Base-by-base conservation (phyloP, 2,113 vertebrate species). In the Falco punctatus region DNA sequence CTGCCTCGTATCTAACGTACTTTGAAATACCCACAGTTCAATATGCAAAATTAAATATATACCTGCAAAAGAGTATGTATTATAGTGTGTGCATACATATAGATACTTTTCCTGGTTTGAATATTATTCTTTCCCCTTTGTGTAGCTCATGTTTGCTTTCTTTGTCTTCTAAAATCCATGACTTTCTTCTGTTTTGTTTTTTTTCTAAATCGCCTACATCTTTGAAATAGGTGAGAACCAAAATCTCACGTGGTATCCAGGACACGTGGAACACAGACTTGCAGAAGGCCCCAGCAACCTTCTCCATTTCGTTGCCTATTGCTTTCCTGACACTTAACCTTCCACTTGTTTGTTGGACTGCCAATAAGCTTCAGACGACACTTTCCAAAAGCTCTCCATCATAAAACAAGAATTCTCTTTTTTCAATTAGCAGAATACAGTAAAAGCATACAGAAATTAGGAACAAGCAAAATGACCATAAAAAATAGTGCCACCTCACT, bases 211-310 rank as follows among this genome's bases (percentile, higher is more conserved):
- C 59, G n/a, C 48, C 59, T 79, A 11, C 6, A 30, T 11, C 46
- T 73, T 42, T 30, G 40, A 73, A 67, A 55, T 1, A 32, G n/a
- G 7, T n/a, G 2, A 61, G 27, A 40, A 67, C 32, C 26, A 61
- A 33, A 67, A 35, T 44, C 42, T 78, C 35, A 38, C 0, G 4
- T 38, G 13, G 15, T 11, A n/a, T 23, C 33, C 79, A 72, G 44
- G 44, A 52, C 20, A 49, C 5, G 20, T 0, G 0, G 51, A 42
- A 72, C 38, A 66, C 2, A 7, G 46, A 61, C 20, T 49, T 35
- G n/a, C 33, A 35, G 52, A 48, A 72, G 13, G 51, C 18, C 33
- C 65, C 51, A 88, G 20, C 6, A 28, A 67, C 4, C 12, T 48
- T 61, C 33, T 33, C 32, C 3, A 3, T 54, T 64, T 57, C 1